These are phyloP conservation scores for Sylvietta virens DNA, from an alignment of 2,113 vertebrate species.

Conservation along the genomic window DNA sequence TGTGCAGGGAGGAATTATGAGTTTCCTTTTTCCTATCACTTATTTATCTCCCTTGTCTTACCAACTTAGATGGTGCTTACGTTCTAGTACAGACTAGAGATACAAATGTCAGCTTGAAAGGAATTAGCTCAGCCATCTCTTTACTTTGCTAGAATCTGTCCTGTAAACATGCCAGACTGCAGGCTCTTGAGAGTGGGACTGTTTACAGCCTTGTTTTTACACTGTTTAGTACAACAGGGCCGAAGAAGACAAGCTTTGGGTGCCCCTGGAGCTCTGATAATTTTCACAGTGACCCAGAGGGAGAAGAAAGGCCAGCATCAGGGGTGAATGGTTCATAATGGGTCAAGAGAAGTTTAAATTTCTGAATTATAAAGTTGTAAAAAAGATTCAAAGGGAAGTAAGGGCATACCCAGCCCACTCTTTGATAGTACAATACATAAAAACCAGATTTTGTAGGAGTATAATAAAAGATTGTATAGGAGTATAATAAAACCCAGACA, in stretches of 20 bases:
- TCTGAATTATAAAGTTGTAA: conserved; percentile 57
- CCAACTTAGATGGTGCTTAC: accelerated
- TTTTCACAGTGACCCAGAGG: background rate
- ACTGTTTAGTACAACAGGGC: background rate
- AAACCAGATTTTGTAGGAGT: conserved; percentile 35
- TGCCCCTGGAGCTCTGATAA: background rate
- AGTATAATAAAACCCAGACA: conserved; percentile 54
- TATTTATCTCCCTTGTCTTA: background rate
- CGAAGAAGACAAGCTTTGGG: background rate
- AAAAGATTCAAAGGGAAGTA: conserved; percentile 50
- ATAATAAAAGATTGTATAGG: conserved; percentile 63
- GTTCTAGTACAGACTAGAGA: background rate
- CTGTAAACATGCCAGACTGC: background rate
- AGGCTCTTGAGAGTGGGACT: background rate
- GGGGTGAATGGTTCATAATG: background rate
- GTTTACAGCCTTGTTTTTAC: conserved; percentile 1
- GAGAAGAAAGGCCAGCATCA: background rate
- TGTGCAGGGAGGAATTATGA: background rate
- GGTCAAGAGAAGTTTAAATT: conserved; percentile 35
- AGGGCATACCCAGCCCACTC: background rate
- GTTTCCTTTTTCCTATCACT: background rate
- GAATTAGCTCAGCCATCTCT: background rate
- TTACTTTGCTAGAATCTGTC: background rate
- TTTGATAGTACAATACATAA: conserved; percentile 35
- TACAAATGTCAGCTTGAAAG: background rate